A percentile compares a stretch with the other conserved stretches of the same genome.
These are phyloP conservation scores for Stigmatopora argus DNA, from an alignment of 2,113 vertebrate species.

Conservation along the genomic window DNA sequence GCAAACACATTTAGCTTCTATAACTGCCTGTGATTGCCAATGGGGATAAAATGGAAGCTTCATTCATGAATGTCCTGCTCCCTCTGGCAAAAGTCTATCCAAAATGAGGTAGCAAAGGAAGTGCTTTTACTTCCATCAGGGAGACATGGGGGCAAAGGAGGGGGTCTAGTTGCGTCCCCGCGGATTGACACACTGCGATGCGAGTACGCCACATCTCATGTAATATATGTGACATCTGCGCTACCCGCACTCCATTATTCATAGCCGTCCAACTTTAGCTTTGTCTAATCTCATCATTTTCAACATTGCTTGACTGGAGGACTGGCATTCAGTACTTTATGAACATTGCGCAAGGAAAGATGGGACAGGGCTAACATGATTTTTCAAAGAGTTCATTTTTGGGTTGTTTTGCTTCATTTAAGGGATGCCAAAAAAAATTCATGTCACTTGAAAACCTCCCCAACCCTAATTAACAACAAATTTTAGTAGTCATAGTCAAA, in stretches of 20 bases:
- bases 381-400: background rate
- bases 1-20: background rate
- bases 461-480: no score
- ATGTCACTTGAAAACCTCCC: no score
- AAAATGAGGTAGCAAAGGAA: conserved; percentile 9
- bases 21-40: conserved; percentile 11
- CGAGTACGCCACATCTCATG: conserved; percentile 7
- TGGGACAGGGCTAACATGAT: background rate
- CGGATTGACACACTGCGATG: conserved; percentile 6
- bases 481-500: no score
- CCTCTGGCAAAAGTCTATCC: conserved; percentile 23
- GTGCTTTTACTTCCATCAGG: background rate
- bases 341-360: background rate
- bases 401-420: background rate
- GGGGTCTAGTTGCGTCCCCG: conserved; percentile 9
- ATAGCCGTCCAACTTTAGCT: background rate
- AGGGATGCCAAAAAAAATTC: background rate
- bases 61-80: conserved; percentile 21
- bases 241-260: conserved; percentile 13
- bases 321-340: background rate
- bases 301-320: background rate
- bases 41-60: conserved; percentile 29
- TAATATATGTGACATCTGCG: conserved; percentile 26
- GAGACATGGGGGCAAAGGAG: background rate
- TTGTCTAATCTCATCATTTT: conserved; percentile 22